Evolutionary conservation across 1,140 invertebrate genomes (phyloP).

Genomic region (Cotesia vestalis): DNA sequence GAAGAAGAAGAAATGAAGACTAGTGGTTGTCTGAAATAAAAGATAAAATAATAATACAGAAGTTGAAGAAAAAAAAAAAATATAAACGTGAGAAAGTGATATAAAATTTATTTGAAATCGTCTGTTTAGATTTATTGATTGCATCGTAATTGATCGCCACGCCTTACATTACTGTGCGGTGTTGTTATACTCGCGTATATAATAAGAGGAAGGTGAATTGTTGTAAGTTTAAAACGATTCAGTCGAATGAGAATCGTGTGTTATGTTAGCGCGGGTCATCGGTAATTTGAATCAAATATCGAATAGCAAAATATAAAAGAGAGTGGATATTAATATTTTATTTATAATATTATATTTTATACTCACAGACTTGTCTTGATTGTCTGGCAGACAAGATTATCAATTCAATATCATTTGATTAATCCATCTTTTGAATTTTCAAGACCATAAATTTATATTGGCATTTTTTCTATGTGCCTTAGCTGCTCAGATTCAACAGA

Average conservation of each 20-base stretch:
- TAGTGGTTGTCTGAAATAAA: background rate
- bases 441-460: no score
- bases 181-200: background rate
- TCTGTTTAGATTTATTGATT: constrained; percentile 18
- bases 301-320: background rate
- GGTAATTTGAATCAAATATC: constrained; percentile 15
- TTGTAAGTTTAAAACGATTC: constrained; percentile 4
- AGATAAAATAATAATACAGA: background rate
- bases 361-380: background rate
- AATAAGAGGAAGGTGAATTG: background rate
- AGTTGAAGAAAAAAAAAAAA: background rate
- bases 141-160: constrained; percentile 30
- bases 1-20: background rate
- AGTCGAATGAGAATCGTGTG: constrained; percentile 5
- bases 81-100: constrained; percentile 28
- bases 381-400: background rate
- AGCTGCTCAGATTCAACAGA: background rate
- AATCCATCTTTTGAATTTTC: no score
- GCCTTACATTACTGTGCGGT: background rate
- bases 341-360: background rate
- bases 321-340: background rate
- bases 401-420: no score
- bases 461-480: background rate
- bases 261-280: constrained; percentile 12
- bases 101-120: background rate